Percentiles rank a stretch among this genome's conserved stretches.
Conservation (phyloP, 2,113 vertebrate species). For the Scatophagus argus region DNA sequence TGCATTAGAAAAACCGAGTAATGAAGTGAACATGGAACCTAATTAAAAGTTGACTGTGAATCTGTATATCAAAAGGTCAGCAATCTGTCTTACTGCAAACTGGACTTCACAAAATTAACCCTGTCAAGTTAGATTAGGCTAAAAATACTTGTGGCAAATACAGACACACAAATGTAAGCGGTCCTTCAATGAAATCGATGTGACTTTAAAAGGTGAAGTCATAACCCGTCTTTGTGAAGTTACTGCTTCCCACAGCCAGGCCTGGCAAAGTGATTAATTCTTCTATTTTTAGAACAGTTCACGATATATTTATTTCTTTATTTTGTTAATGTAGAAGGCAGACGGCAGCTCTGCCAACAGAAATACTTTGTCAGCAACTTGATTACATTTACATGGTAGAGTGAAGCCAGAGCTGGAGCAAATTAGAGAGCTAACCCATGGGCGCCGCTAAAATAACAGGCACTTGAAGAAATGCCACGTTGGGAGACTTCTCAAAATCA, state of each 20-base stretch:
- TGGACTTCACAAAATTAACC: conserved; percentile 70
- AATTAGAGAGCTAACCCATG: conserved; percentile 67
- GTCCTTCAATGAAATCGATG: conserved; percentile 30
- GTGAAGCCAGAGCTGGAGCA: conserved; percentile 72
- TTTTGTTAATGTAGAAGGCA: conserved; percentile 60
- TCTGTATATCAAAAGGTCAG: conserved; percentile 69
- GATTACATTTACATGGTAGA: conserved; percentile 80
- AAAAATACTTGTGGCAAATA: conserved; percentile 48
- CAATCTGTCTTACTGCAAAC: conserved; percentile 64
- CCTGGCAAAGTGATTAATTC: conserved; percentile 55
- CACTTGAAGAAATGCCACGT: conserved; percentile 49
- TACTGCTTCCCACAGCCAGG: conserved; percentile 31
- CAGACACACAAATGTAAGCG: conserved; percentile 28
- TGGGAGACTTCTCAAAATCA: conserved; percentile 48
- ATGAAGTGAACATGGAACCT: conserved; percentile 64
- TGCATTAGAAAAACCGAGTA: conserved; percentile 65
- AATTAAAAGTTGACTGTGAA: conserved; percentile 72
- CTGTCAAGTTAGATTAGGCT: conserved; percentile 70
- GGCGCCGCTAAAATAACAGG: conserved; percentile 65
- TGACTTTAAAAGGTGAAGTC: conserved; percentile 48
- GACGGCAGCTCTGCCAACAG: conserved; percentile 68
- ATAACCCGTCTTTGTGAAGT: conserved; percentile 41
- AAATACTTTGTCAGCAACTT: conserved; percentile 79
- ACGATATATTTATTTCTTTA: conserved; percentile 54
- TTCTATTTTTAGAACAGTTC: conserved; percentile 75